Evolutionary conservation across 1,140 invertebrate genomes (phyloP).

Genomic region (Bombus haemorrhoidalis): DNA sequence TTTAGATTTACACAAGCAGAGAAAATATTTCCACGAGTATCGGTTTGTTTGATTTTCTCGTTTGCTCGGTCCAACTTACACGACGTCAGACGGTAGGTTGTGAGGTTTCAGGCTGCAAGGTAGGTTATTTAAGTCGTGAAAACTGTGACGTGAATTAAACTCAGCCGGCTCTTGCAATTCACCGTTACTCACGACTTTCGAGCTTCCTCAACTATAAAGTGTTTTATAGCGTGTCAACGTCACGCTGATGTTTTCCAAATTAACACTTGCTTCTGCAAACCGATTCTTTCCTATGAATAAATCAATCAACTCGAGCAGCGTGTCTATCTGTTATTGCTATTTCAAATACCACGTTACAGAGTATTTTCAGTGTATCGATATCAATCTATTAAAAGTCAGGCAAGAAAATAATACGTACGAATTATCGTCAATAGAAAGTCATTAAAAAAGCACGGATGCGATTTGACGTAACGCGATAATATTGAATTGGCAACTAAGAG

Average conservation of each 20-base stretch:
- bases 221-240: slow-evolving; percentile 33
- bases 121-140: slow-evolving; percentile 33
- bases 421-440: no score
- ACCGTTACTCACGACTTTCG: slow-evolving; percentile 26
- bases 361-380: no score
- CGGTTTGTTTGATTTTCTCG: slow-evolving; percentile 26
- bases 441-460: no score
- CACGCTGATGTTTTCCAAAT: not conserved
- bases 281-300: not conserved
- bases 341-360: no score
- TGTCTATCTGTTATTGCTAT: no score
- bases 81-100: slow-evolving; percentile 18
- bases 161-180: slow-evolving; percentile 6
- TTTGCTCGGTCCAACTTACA: not conserved
- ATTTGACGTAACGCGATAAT: no score
- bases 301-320: not conserved
- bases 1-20: no score
- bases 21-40: not conserved
- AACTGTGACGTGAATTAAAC: slow-evolving; percentile 33
- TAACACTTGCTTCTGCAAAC: not conserved
- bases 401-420: no score
- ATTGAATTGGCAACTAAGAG: no score
- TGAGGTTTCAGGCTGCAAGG: not conserved
- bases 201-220: slow-evolving; percentile 27
- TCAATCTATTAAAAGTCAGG: no score